Evolutionary conservation across 1,140 invertebrate genomes (phyloP), one percentile per base, ranked within the genome.

Genomic region (Cherax destructor): DNA sequence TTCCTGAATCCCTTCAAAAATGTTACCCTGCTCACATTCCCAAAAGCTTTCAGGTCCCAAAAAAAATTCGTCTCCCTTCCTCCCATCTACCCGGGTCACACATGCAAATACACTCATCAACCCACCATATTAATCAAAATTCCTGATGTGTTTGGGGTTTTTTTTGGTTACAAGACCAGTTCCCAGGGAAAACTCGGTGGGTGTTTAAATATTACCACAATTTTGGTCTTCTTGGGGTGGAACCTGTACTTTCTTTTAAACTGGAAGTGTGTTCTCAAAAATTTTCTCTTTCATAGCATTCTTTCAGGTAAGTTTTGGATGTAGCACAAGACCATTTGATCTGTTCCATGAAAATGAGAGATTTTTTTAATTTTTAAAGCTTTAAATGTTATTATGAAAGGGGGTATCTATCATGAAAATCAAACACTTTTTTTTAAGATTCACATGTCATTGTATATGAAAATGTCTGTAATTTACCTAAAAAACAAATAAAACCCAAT

Each of bases 111-210:
- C n/a, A n/a, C n/a, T n/a, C n/a, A n/a, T n/a, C n/a, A 65, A 21
- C 61, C 18, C 4, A 65, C 61, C 61, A 65, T 94, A 93, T 97
- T 96, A 9, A 99, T 85, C 72, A 98, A 94, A 93, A 99, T 98
- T 10, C 96, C 96, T 94, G 97, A 98, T 0, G 97, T 97, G 94
- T 99, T 99, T 94, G 98, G 96, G 0, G 96, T 97, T 96, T 99
- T 98, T 94, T 97, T 98, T 5, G 98, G 98, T 94, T 97, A 93
- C 97, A 97, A 1, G 98, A 99, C 98, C 98, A 4, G 99, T 99
- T 50, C 99, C 99, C 30, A 99, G 95, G 94, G 99, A 99, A 1
- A 97, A 94, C n/a, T 99, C 94, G 93, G 96, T 96, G 98, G 98
- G 94, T 96, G 98, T 78, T 95, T 93, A 88, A 3, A 93, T 41